phyloP scores from a whole-genome alignment of 2,797 vertebrate genomes.

The Sebastes diploproa region DNA sequence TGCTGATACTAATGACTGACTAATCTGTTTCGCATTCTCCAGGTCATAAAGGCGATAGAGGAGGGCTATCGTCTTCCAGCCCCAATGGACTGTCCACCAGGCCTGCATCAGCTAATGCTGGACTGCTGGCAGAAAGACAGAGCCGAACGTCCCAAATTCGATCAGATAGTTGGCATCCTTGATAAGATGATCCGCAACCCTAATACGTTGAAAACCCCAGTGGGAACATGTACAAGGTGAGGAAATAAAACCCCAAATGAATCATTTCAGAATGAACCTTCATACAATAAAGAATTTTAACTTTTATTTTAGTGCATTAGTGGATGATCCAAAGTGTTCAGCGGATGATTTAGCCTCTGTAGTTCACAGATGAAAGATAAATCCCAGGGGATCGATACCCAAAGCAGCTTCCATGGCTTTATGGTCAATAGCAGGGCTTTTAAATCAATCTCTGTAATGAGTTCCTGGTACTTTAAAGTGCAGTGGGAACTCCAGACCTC shows the following conservation, averaged over 20 bases:
- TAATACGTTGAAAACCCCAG: slow-evolving; percentile 95
- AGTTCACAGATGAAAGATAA: slow-evolving; percentile 80
- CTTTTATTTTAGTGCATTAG: slow-evolving; percentile 65
- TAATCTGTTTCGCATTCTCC: slow-evolving; percentile 37
- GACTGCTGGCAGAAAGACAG: slow-evolving; percentile 99
- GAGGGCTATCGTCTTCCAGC: slow-evolving; percentile 98
- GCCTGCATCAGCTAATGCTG: slow-evolving; percentile 97
- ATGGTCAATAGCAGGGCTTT: slow-evolving; percentile 79
- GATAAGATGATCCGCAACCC: slow-evolving; percentile 99
- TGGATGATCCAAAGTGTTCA: slow-evolving; percentile 63
- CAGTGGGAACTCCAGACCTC: slow-evolving; percentile 68
- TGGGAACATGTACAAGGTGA: slow-evolving; percentile 97
- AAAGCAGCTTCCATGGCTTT: slow-evolving; percentile 76
- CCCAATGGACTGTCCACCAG: slow-evolving; percentile 97
- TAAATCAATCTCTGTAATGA: slow-evolving; percentile 85
- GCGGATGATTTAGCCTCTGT: slow-evolving; percentile 68
- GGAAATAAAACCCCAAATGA: slow-evolving; percentile 16
- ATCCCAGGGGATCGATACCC: slow-evolving; percentile 74
- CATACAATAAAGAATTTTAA: slow-evolving; percentile 27
- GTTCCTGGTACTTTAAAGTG: slow-evolving; percentile 79
- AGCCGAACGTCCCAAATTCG: slow-evolving; percentile 96
- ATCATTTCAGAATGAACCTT: slow-evolving; percentile 5
- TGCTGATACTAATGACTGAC: neutral
- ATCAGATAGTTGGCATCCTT: slow-evolving; percentile 96
- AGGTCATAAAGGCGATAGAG: slow-evolving; percentile 99